These are phyloP conservation scores for Drosophila serrata DNA, from an alignment of 1,140 invertebrate genomes.

Conservation along the genomic window DNA sequence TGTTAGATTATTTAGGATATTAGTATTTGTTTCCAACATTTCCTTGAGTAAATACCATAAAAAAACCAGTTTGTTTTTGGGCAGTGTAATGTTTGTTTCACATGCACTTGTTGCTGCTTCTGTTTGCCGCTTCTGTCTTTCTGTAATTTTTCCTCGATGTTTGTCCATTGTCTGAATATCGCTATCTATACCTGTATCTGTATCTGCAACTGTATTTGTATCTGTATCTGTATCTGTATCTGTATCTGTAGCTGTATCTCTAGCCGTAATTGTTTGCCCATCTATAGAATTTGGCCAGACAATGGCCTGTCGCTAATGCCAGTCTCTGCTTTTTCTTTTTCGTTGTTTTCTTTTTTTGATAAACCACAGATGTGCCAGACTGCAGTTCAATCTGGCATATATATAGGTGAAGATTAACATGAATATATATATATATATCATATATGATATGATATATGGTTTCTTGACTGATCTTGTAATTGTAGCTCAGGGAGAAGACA, in stretches of 20 bases:
- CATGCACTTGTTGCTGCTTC: slow-evolving; percentile 66
- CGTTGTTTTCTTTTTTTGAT: slow-evolving; percentile 49
- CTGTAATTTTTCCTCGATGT: slow-evolving; percentile 15
- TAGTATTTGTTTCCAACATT: background rate
- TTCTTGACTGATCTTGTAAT: slow-evolving; percentile 70
- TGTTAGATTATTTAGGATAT: background rate
- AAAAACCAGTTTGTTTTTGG: background rate
- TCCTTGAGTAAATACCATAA: background rate
- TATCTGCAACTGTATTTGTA: background rate
- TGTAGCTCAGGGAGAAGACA: slow-evolving; percentile 33
- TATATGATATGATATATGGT: slow-evolving; percentile 17
- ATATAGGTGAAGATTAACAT: too few relatives aligned
- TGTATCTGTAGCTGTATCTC: background rate
- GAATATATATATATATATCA: background rate
- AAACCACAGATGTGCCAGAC: slow-evolving; percentile 51
- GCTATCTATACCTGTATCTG: background rate
- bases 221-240: background rate
- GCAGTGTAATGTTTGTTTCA: slow-evolving; percentile 62
- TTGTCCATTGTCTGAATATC: slow-evolving; percentile 29
- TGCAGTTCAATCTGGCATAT: slow-evolving; percentile 14
- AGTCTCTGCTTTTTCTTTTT: slow-evolving; percentile 6
- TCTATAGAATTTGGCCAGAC: slow-evolving; percentile 73
- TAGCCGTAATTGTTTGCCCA: slow-evolving; percentile 45
- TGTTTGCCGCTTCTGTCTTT: slow-evolving; percentile 16
- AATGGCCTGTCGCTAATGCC: slow-evolving; percentile 45